Percentiles rank a stretch among this genome's conserved stretches.
Conservation (phyloP, 2,888 invertebrate genomes). For the Thymelicus acteon region DNA sequence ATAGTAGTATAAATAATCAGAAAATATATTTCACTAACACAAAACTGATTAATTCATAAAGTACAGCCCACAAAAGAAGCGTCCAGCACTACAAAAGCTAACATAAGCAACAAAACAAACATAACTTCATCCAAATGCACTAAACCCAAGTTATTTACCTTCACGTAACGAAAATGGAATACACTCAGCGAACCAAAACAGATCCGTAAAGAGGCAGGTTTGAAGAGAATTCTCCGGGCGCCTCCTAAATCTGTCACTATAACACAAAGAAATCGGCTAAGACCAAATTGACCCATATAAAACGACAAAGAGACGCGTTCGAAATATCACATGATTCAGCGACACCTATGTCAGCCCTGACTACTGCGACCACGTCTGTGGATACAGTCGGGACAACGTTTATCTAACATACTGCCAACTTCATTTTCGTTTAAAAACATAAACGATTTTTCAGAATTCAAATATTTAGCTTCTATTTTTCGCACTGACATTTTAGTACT, state of each 20-base stretch:
- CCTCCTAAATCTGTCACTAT: slow-evolving; percentile 50
- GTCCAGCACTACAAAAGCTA: slow-evolving; percentile 22
- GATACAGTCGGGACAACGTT: background rate
- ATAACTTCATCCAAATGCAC: slow-evolving; percentile 1
- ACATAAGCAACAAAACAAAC: slow-evolving; percentile 16
- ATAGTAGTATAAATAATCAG: no score
- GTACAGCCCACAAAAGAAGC: slow-evolving; percentile 1
- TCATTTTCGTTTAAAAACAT: no score
- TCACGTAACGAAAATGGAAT: slow-evolving; percentile 32
- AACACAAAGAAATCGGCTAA: slow-evolving; percentile 51
- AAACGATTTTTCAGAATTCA: no score
- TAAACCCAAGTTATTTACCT: slow-evolving; percentile 31
- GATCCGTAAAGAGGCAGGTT: slow-evolving; percentile 29
- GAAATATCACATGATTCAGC: slow-evolving; percentile 52
- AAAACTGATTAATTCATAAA: background rate
- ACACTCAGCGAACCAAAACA: slow-evolving; percentile 37
- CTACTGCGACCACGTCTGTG: background rate
- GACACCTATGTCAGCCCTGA: slow-evolving; percentile 33
- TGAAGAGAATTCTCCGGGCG: slow-evolving; percentile 27
- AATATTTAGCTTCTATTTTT: no score
- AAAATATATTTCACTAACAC: background rate
- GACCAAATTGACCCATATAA: slow-evolving; percentile 48
- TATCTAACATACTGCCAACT: background rate
- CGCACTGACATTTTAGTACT: no score
- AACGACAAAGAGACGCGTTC: slow-evolving; percentile 49